phyloP scores from a whole-genome alignment of 2,888 invertebrate species.

The Amblyteles armatorius region DNA sequence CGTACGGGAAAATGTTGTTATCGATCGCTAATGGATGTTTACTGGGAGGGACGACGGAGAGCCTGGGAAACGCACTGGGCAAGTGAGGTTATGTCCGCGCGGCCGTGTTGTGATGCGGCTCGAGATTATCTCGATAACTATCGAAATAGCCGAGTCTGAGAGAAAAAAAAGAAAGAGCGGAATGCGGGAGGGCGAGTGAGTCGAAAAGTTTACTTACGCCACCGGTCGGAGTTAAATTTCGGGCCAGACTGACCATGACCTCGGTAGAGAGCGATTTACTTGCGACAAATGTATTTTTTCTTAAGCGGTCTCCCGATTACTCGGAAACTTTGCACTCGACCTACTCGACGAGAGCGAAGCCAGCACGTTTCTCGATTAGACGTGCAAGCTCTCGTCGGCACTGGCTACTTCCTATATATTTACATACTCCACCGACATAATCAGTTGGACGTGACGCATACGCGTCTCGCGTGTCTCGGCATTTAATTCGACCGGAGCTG shows the following conservation, averaged over 20 bases:
- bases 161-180: background rate
- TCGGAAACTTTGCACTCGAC: conserved; percentile 36
- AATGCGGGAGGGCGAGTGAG: background rate
- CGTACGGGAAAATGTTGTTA: conserved; percentile 13
- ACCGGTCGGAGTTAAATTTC: conserved; percentile 75
- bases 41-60: background rate
- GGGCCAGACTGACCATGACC: conserved; percentile 79
- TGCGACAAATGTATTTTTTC: background rate
- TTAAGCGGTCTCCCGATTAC: conserved; percentile 5
- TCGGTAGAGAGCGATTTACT: background rate
- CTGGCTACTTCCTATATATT: conserved; percentile 12
- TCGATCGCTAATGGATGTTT: conserved; percentile 16
- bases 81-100: conserved; percentile 52
- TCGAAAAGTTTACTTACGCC: conserved; percentile 75
- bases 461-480: background rate
- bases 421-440: background rate
- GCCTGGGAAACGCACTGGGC: background rate
- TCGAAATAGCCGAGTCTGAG: conserved; percentile 21
- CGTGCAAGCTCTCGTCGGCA: conserved; percentile 9
- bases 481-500: no score
- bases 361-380: conserved; percentile 16
- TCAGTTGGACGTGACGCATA: background rate
- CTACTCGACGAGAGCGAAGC: conserved; percentile 10
- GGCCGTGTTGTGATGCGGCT: conserved; percentile 10
- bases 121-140: conserved; percentile 48